These are phyloP conservation scores for Sesamia inferens DNA, from an alignment of 2,888 invertebrate genomes.

Conservation along the genomic window DNA sequence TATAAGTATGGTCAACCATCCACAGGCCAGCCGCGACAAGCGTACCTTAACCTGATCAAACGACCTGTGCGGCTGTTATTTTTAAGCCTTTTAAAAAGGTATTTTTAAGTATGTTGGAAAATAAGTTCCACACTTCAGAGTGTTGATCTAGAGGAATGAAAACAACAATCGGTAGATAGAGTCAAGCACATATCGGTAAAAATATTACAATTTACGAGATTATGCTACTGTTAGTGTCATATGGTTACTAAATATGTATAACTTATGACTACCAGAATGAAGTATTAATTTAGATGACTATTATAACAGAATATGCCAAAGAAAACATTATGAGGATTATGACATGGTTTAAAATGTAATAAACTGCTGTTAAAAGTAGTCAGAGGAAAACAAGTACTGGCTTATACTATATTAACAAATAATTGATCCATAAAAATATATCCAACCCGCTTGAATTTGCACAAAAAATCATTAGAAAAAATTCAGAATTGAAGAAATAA, in stretches of 20 bases:
- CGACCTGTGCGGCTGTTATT: too few species aligned
- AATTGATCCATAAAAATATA: background rate
- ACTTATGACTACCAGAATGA: background rate
- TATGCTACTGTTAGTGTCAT: background rate
- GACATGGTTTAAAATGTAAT: background rate
- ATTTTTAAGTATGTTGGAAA: too few species aligned
- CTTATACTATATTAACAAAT: background rate
- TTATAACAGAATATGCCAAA: background rate
- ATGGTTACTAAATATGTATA: background rate
- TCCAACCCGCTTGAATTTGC: constrained; percentile 5
- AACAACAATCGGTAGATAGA: background rate
- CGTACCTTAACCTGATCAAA: too few species aligned
- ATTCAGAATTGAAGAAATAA: background rate
- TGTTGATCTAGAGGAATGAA: background rate
- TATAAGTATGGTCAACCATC: too few species aligned
- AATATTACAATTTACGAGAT: background rate
- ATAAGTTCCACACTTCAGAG: background rate
- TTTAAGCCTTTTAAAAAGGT: too few species aligned
- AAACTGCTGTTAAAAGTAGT: background rate
- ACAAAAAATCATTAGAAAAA: constrained; percentile 9
- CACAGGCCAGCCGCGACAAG: too few species aligned
- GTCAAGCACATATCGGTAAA: background rate
- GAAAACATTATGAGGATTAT: background rate
- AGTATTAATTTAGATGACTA: background rate
- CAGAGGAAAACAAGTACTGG: background rate